Conservation (phyloP, 2,797 vertebrate genomes). For the Schizopygopsis malacanthus region DNA sequence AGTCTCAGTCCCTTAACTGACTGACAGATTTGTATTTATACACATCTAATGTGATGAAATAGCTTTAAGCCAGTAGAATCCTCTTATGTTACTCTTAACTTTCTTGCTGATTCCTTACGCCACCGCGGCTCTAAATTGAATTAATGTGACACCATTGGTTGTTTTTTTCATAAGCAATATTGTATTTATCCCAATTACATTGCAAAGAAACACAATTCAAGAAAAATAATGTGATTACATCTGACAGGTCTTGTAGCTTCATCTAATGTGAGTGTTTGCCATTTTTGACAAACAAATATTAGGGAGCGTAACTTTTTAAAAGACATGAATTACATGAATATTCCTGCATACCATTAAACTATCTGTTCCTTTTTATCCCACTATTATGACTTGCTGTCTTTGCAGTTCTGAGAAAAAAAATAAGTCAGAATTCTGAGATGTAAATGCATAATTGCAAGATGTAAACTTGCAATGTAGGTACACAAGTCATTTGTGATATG, state of each 20-base stretch:
- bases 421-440: neutral
- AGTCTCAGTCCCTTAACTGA: neutral
- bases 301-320: neutral
- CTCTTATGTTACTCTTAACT: neutral
- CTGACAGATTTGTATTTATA: conserved; percentile 18
- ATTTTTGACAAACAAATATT: neutral
- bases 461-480: neutral
- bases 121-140: conserved; percentile 2
- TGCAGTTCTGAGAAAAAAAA: neutral
- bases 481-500: too few species aligned
- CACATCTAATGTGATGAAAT: conserved; percentile 14
- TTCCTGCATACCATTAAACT: neutral
- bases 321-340: neutral
- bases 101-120: neutral
- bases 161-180: neutral
- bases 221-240: neutral
- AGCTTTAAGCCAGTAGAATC: conserved; percentile 19
- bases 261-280: too few species aligned
- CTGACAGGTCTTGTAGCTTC: neutral
- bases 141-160: neutral
- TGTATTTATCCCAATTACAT: neutral
- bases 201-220: neutral
- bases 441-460: neutral
- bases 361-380: neutral
- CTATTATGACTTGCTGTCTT: neutral